Evolutionary conservation across 2,113 vertebrate species (phyloP), one percentile per base, ranked within the genome.

Genomic region (Pipa parva): DNA sequence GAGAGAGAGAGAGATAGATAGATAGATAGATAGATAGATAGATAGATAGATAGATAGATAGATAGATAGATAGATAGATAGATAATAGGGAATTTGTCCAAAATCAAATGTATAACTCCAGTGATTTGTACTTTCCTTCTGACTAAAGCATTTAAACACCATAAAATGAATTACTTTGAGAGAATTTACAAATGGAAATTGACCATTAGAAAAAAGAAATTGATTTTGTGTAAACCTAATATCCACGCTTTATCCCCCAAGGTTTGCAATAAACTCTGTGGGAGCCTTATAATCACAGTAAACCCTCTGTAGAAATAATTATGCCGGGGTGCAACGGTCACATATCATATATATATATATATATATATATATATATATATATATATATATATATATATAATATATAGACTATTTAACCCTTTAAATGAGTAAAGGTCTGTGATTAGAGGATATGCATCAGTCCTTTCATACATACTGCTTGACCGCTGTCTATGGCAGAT

Each of bases 151-250:
- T 33, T 33, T 24, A 51, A 49, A 24, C 13, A 36, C n/a, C 21
- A 20, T 11, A 26, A 70, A 70, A 70, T 70, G 48, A 54, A 68
- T 61, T 60, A 58, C 26, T 54, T 27, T 69, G 48, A 51, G 52
- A 59, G 46, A 37, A 59, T 25, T 68, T 68, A 70, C 66, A 70
- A 70, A 70, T 70, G 66, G 66, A 61, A 70, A 61, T 45, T 51
- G 57, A 54, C 57, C 66, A 70, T 70, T 70, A 70, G 66, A 61
- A 70, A 61, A 60, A 48, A 59, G 61, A 61, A 70, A 70, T 70
- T 61, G 66, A 70, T 70, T 70, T 70, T 70, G 57, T 54, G 60
- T 70, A n/a, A 70, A 70, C 66, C 54, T 70, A 70, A 70, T 70
- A 70, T 54, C 46, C 20, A 50, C 31, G 66, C n/a, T n/a, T 52